phyloP scores from a whole-genome alignment of 2,797 vertebrate genomes.

The Anniella stebbinsi region DNA sequence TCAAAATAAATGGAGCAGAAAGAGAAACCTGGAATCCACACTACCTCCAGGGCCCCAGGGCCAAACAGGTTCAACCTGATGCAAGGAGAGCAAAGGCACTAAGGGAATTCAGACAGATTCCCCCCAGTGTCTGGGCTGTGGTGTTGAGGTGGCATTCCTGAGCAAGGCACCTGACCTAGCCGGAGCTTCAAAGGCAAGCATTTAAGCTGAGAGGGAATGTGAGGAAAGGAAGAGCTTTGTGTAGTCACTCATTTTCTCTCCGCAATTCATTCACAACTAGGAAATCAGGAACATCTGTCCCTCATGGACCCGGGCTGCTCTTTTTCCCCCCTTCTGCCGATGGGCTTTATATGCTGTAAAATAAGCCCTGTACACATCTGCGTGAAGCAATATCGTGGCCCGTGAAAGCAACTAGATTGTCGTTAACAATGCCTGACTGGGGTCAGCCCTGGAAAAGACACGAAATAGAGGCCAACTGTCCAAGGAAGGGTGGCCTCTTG shows the following conservation, averaged over 20 bases:
- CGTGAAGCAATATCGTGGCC: neutral
- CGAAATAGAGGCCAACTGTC: neutral
- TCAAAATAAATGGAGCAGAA: constrained; percentile 76
- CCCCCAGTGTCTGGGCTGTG: constrained; percentile 14
- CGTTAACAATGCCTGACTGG: neutral
- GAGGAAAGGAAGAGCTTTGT: neutral
- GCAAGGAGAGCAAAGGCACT: constrained; percentile 37
- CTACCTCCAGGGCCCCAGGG: constrained; percentile 57
- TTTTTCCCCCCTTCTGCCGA: neutral
- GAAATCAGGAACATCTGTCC: neutral
- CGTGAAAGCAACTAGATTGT: neutral
- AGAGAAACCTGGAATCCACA: constrained; percentile 76
- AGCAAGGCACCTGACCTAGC: neutral
- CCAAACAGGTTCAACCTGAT: constrained; percentile 79
- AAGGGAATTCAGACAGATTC: constrained; percentile 39
- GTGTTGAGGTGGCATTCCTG: neutral
- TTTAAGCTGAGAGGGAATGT: constrained; percentile 1
- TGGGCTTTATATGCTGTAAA: neutral
- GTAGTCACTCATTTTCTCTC: neutral
- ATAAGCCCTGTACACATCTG: neutral
- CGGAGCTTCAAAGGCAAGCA: neutral
- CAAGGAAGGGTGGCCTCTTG: too few species aligned
- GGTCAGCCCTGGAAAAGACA: neutral
- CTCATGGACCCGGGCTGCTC: neutral
- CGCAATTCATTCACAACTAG: neutral